Base-by-base conservation (phyloP, 2,888 invertebrate species). In the Zelleria hepariella region DNA sequence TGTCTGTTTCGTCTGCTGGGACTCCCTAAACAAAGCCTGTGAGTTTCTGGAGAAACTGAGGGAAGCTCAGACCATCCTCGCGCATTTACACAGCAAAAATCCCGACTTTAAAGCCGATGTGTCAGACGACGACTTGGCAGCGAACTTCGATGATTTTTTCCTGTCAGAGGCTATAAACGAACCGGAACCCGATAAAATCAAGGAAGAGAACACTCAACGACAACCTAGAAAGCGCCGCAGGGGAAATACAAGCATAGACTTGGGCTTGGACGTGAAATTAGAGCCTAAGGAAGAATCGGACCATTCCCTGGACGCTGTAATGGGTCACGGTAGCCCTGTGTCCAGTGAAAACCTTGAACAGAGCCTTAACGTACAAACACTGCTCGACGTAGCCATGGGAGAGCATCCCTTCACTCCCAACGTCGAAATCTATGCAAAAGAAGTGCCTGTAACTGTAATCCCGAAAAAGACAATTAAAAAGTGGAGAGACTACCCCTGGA, bases 401-500 rank as follows among this genome's bases (percentile, higher is more conserved):
- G 75, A 72, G 49, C 64, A 70, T 1, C 65, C 77, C 0, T 74
- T 73, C 52, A 65, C 70, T 6, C 70, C 78, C 5, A 74, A 78
- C 32, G 66, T 80, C 5, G 76, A 75, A 0, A 75, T 86, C 47
- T 85, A 80, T 53, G 82, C 78, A 18, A 83, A 83, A 64, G 83
- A 86, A 55, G 65, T 83, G 2, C 67, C 72, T 0, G 74, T 77
- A 61, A n/a, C 72, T 0, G 74, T 63, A 74, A 2, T 68, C 64
- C 27, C 80, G 78, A 59, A 57, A 25, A 79, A 72, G 60, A 63
- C 65, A 7, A 68, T 80, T 2, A 69, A 68, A 10, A 67, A 72
- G 0, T 88, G 87, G 87, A 77, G 77, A 7, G 78, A 82, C n/a
- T 87, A 86, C 55, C 82, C 82, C 0, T 88, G 88, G 88, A 64